Evolutionary conservation across 2,888 invertebrate species (phyloP).

Genomic region (Nemoura dubitans): DNA sequence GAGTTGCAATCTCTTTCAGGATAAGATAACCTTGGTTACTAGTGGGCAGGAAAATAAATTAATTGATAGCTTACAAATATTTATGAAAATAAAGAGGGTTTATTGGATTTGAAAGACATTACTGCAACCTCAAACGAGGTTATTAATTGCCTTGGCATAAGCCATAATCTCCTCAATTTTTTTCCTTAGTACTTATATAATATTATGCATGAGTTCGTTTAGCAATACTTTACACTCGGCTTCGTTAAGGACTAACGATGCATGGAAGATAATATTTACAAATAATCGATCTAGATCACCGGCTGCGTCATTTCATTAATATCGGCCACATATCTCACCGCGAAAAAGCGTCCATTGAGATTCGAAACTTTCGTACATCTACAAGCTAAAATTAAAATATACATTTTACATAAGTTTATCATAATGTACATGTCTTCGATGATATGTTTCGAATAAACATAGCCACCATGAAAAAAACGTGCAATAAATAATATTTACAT

Average conservation of each 20-base stretch:
- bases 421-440: background rate
- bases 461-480: background rate
- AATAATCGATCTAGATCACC: background rate
- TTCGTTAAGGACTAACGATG: background rate
- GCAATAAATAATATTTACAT: background rate
- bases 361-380: background rate
- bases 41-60: background rate
- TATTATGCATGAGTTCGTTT: background rate
- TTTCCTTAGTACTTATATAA: background rate
- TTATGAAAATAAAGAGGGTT: background rate
- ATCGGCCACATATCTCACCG: background rate
- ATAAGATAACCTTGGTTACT: too few relatives aligned
- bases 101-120: background rate
- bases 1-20: too few relatives aligned
- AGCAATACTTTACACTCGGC: background rate
- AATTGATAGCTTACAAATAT: background rate
- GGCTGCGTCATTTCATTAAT: background rate
- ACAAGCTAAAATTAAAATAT: background rate
- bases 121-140: background rate
- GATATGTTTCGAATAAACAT: background rate
- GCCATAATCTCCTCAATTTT: background rate
- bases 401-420: background rate
- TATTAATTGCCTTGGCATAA: background rate
- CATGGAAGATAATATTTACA: background rate
- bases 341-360: background rate